These are phyloP conservation scores for Riptortus pedestris DNA, from an alignment of 1,140 invertebrate genomes.

Conservation along the genomic window DNA sequence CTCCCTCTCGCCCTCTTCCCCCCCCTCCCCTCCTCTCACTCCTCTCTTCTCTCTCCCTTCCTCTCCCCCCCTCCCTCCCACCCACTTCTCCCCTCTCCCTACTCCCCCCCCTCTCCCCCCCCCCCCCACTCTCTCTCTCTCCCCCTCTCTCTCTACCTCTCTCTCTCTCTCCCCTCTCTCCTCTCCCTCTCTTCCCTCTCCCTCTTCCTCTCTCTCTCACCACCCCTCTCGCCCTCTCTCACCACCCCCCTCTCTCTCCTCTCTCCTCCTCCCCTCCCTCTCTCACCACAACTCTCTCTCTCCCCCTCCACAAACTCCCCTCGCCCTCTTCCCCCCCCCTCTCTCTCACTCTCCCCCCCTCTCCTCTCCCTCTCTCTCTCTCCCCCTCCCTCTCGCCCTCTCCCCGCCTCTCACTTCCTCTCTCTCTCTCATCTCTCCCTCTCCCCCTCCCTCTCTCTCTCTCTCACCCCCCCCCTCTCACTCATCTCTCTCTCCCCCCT, in stretches of 20 bases:
- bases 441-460: not conserved
- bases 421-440: not conserved
- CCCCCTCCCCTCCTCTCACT: not conserved
- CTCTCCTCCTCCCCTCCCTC: not conserved
- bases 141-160: too few relatives aligned
- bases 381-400: not conserved
- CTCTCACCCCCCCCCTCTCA: not conserved
- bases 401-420: not conserved
- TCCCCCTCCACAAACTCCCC: not conserved
- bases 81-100: not conserved
- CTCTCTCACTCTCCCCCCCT: not conserved
- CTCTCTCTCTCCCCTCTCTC: too few relatives aligned
- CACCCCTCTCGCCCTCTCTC: conserved; percentile 8
- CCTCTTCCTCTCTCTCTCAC: not conserved
- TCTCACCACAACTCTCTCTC: conserved; percentile 13
- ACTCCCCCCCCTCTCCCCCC: too few relatives aligned
- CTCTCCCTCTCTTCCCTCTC: too few relatives aligned
- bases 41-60: not conserved
- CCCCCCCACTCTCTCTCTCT: too few relatives aligned
- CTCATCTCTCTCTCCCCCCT: not conserved
- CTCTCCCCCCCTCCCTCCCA: too few relatives aligned
- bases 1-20: not conserved
- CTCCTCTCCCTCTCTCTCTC: not conserved
- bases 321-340: not conserved
- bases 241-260: conserved; percentile 7